A percentile compares a stretch with the other conserved stretches of the same genome.
Evolutionary conservation across 2,888 invertebrate genomes (phyloP).

Genomic region (Exocentrus adspersus): DNA sequence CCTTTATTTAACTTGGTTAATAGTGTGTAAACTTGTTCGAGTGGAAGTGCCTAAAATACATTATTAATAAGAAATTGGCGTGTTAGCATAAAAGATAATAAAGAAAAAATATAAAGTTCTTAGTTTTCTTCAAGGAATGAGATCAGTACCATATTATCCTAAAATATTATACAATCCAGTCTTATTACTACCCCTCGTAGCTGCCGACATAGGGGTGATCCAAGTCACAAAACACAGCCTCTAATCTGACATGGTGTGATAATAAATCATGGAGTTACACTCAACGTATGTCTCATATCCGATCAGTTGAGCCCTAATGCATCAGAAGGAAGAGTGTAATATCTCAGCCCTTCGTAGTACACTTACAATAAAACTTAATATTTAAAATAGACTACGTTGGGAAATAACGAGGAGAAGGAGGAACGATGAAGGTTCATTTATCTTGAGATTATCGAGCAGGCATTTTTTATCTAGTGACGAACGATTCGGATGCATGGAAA

Average conservation of each 20-base stretch:
- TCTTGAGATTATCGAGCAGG: not conserved
- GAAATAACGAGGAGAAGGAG: not conserved
- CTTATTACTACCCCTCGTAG: no score
- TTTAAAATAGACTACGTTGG: slow-evolving; percentile 30
- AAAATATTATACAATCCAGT: no score
- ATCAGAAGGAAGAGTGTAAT: slow-evolving; percentile 28
- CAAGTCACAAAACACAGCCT: slow-evolving; percentile 20
- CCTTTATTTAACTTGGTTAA: slow-evolving; percentile 21
- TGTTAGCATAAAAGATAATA: not conserved
- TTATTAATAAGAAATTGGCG: not conserved
- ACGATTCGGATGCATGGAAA: no score
- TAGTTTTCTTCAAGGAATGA: no score
- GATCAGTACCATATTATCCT: no score
- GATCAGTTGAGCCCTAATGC: slow-evolving; percentile 39
- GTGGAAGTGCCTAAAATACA: slow-evolving; percentile 3
- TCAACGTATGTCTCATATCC: slow-evolving; percentile 44
- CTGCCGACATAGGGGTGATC: not conserved
- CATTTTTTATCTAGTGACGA: not conserved
- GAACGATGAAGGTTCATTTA: not conserved
- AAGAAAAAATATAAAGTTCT: no score
- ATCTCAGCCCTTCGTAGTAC: slow-evolving; percentile 9
- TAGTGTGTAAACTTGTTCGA: slow-evolving; percentile 2
- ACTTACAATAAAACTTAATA: slow-evolving; percentile 37
- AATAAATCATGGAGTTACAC: slow-evolving; percentile 41
- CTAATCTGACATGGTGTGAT: slow-evolving; percentile 34